These are phyloP conservation scores for Copidosoma floridanum DNA, from an alignment of 1,140 invertebrate genomes.

Conservation along the genomic window DNA sequence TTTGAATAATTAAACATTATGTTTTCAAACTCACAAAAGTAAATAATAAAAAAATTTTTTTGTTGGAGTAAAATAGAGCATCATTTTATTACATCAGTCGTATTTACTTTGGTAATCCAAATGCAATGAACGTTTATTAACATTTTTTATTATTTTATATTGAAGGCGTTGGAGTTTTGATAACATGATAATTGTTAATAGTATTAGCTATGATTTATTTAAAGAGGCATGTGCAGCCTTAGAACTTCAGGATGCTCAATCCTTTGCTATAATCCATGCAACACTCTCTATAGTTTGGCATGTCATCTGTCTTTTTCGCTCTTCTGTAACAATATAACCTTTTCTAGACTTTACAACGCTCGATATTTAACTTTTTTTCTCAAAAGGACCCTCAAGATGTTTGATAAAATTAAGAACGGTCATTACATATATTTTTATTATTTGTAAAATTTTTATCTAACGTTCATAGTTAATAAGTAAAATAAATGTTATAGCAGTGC, in stretches of 20 bases:
- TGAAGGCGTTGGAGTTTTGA: conserved; percentile 39
- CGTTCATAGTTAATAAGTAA: too few relatives aligned
- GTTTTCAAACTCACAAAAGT: not conserved
- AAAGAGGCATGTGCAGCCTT: conserved; percentile 35
- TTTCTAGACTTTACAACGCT: too few relatives aligned
- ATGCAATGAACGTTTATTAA: conserved; percentile 34
- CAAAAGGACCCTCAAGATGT: too few relatives aligned
- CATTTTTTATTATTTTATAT: conserved; percentile 38
- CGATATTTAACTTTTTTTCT: too few relatives aligned
- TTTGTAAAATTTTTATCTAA: too few relatives aligned
- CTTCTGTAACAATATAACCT: too few relatives aligned
- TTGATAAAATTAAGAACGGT: too few relatives aligned
- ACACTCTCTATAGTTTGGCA: too few relatives aligned
- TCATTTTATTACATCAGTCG: not conserved
- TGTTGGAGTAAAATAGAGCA: not conserved
- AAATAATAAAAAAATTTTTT: conserved; percentile 16
- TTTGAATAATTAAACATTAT: not conserved
- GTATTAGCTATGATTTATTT: conserved; percentile 32
- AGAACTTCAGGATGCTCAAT: conserved; percentile 38
- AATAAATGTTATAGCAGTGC: too few relatives aligned
- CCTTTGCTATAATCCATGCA: too few relatives aligned
- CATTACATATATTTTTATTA: too few relatives aligned
- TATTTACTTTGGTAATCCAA: conserved; percentile 22
- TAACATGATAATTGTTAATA: conserved; percentile 42
- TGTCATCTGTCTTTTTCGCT: too few relatives aligned